Conservation (phyloP, 2,113 vertebrate genomes). For the Indicator maculatus region DNA sequence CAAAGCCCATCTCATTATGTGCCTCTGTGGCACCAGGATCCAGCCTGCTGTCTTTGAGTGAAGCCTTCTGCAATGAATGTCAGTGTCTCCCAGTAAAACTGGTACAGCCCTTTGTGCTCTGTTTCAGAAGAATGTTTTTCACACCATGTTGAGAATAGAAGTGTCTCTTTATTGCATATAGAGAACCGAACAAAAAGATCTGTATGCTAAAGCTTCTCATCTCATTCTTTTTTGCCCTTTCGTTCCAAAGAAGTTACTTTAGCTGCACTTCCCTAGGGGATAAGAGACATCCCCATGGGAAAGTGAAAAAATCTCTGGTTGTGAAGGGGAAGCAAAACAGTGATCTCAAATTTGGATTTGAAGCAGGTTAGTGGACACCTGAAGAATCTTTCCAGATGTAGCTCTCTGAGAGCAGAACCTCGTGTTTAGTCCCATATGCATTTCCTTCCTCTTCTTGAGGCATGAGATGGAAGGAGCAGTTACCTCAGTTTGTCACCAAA, state of each 20-base stretch:
- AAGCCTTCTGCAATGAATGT: background rate
- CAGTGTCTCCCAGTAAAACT: background rate
- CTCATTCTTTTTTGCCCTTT: background rate
- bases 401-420: background rate
- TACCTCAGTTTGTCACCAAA: background rate
- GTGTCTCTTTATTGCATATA: background rate
- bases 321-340: background rate
- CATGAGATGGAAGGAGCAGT: background rate
- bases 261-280: background rate
- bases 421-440: too few relatives aligned
- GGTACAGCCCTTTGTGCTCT: background rate
- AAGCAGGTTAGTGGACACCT: background rate
- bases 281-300: background rate
- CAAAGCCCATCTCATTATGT: background rate
- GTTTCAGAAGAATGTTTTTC: background rate
- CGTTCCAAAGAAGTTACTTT: background rate
- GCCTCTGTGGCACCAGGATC: background rate
- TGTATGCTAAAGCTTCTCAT: background rate
- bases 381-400: background rate
- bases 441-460: background rate
- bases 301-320: background rate
- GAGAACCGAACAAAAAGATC: background rate
- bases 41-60: background rate
- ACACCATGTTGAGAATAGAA: background rate
- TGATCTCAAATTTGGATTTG: background rate